Percentiles rank a stretch among this genome's conserved stretches.
These are phyloP conservation scores for Balaeniceps rex DNA, from an alignment of 2,113 vertebrate genomes.

Conservation along the genomic window DNA sequence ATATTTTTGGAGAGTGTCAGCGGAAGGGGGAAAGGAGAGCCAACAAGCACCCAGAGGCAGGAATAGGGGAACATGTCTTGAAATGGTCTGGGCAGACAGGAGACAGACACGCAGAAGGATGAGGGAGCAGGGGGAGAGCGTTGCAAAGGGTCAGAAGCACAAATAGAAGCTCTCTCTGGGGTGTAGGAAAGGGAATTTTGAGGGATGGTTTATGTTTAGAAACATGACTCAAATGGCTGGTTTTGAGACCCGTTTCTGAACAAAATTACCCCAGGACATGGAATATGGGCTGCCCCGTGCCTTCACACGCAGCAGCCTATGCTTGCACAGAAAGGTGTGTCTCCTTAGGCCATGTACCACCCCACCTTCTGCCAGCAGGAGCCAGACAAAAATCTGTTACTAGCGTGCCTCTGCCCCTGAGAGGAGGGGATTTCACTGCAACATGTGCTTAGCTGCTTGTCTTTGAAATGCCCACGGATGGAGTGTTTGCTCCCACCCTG, in stretches of 20 bases:
- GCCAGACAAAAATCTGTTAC: neutral
- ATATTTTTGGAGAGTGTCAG: neutral
- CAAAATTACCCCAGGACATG: neutral
- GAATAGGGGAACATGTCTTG: neutral
- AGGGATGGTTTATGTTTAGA: neutral
- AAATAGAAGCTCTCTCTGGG: neutral
- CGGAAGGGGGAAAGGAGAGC: neutral
- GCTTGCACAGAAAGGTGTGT: neutral
- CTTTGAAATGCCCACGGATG: neutral
- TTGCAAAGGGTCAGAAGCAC: neutral
- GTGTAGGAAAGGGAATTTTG: neutral
- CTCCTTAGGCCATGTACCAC: neutral
- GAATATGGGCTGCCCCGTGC: neutral
- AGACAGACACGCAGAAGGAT: neutral
- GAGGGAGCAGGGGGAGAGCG: neutral
- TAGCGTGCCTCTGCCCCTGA: accelerated
- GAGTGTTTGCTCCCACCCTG: neutral
- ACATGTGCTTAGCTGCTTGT: neutral
- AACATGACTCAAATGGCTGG: neutral
- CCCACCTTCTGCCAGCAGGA: neutral
- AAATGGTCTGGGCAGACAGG: neutral
- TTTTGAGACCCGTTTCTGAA: neutral
- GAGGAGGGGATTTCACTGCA: neutral
- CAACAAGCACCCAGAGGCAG: neutral
- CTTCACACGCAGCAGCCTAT: neutral